Evolutionary conservation across 2,888 invertebrate species (phyloP).

Genomic region (Drosophila antonietae): DNA sequence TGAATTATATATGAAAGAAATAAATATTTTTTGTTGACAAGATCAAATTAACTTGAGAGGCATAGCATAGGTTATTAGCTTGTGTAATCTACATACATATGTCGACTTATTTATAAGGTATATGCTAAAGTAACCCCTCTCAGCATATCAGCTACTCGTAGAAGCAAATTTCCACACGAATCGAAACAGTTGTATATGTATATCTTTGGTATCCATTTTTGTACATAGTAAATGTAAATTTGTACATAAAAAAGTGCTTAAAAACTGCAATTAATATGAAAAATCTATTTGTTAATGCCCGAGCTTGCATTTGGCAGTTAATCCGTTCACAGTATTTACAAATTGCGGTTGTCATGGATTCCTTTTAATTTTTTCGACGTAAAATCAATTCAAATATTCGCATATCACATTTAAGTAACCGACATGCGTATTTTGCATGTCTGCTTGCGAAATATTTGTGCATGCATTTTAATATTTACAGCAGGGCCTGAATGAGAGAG

Average conservation of each 20-base stretch:
- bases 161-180: not conserved
- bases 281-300: not conserved
- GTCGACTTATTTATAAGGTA: not conserved
- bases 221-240: not conserved
- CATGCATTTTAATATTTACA: constrained; percentile 69
- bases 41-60: not conserved
- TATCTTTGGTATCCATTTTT: not conserved
- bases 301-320: constrained; percentile 14
- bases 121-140: not conserved
- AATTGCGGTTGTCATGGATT: constrained; percentile 24
- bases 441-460: constrained; percentile 55
- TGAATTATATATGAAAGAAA: too few relatives aligned
- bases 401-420: constrained; percentile 66
- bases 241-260: too few relatives aligned
- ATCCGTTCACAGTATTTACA: constrained; percentile 22
- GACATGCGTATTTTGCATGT: constrained; percentile 57
- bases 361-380: constrained; percentile 3
- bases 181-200: not conserved
- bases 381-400: constrained; percentile 48
- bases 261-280: constrained; percentile 1
- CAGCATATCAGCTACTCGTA: not conserved
- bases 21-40: too few relatives aligned
- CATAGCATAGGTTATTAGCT: too few relatives aligned
- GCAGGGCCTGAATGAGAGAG: not conserved
- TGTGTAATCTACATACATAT: too few relatives aligned